phyloP scores from a whole-genome alignment of 2,888 invertebrate species.

The Athrips mouffetella region DNA sequence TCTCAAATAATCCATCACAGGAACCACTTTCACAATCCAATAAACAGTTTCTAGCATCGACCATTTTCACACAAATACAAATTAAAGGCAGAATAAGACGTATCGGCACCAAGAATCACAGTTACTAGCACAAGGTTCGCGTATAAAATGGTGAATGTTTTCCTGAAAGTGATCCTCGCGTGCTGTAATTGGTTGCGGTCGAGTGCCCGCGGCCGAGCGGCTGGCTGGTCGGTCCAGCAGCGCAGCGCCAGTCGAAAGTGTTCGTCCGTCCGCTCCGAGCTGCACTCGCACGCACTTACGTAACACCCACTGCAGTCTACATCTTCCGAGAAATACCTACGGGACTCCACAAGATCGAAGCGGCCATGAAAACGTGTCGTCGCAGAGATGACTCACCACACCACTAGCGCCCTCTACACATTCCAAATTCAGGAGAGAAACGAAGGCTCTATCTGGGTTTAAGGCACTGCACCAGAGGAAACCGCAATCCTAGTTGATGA shows the following conservation, averaged over 20 bases:
- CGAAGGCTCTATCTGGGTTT: constrained; percentile 42
- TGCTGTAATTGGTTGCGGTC: constrained; percentile 62
- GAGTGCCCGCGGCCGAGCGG: constrained; percentile 51
- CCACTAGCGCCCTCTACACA: constrained; percentile 64
- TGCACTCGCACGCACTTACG: constrained; percentile 68
- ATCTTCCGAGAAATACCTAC: constrained; percentile 50
- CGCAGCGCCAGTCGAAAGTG: constrained; percentile 51
- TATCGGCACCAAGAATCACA: constrained; percentile 36
- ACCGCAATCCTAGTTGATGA: constrained; percentile 35
- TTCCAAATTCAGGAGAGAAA: constrained; percentile 47
- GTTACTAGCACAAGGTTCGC: constrained; percentile 51
- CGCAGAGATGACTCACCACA: constrained; percentile 74
- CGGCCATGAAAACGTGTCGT: constrained; percentile 71
- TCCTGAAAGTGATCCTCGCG: constrained; percentile 70
- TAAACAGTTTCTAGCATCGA: constrained; percentile 32
- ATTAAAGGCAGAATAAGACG: constrained; percentile 32
- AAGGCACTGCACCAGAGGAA: constrained; percentile 42
- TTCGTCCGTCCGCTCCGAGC: constrained; percentile 52
- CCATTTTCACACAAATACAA: constrained; percentile 32
- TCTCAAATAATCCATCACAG: constrained; percentile 26
- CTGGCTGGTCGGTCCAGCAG: constrained; percentile 27
- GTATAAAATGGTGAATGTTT: constrained; percentile 74
- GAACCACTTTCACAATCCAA: constrained; percentile 54
- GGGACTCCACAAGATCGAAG: constrained; percentile 56
- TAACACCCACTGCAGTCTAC: constrained; percentile 65